These are phyloP conservation scores for Scolopax mira DNA, from an alignment of 2,113 vertebrate genomes.

Conservation along the genomic window DNA sequence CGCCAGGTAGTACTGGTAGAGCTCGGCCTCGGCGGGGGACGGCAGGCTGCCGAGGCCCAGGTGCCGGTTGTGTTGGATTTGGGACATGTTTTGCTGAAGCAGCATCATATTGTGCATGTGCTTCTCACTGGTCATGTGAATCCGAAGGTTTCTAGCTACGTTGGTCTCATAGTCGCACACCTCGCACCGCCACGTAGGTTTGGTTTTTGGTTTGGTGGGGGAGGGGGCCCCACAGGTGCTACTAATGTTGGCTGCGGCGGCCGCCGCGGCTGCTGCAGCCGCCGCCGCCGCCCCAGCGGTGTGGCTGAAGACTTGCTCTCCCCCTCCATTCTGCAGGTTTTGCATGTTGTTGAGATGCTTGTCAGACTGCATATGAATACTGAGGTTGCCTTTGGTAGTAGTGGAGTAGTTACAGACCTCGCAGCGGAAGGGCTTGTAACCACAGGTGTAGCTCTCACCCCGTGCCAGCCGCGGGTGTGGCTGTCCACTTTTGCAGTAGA, in stretches of 20 bases:
- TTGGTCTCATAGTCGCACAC: slow-evolving; percentile 99
- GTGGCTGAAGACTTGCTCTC: slow-evolving; percentile 94
- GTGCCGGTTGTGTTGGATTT: slow-evolving; percentile 90
- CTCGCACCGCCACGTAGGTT: slow-evolving; percentile 98
- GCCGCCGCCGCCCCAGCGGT: slow-evolving; percentile 82
- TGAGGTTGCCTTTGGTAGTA: slow-evolving; percentile 99
- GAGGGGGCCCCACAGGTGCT: slow-evolving; percentile 91
- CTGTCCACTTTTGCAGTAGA: slow-evolving; percentile 95
- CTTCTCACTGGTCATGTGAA: slow-evolving; percentile 99
- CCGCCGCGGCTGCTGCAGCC: slow-evolving; percentile 77
- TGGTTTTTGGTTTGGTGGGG: slow-evolving; percentile 97
- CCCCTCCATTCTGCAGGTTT: slow-evolving; percentile 94
- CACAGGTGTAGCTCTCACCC: slow-evolving; percentile 98
- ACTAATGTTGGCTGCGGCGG: slow-evolving; percentile 82
- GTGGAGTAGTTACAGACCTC: slow-evolving; percentile 99
- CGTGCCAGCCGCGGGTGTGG: slow-evolving; percentile 95
- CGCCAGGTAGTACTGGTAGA: slow-evolving; percentile 98
- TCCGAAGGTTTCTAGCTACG: slow-evolving; percentile 95
- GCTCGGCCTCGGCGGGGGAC: slow-evolving; percentile 93
- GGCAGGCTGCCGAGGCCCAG: slow-evolving; percentile 91
- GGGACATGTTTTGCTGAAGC: slow-evolving; percentile 96
- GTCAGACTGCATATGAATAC: slow-evolving; percentile 99
- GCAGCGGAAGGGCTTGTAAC: slow-evolving; percentile 98
- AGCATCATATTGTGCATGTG: slow-evolving; percentile 99
- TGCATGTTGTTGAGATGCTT: slow-evolving; percentile 99